phyloP scores from a whole-genome alignment of 2,888 invertebrate species.

The Bombylius discolor region DNA sequence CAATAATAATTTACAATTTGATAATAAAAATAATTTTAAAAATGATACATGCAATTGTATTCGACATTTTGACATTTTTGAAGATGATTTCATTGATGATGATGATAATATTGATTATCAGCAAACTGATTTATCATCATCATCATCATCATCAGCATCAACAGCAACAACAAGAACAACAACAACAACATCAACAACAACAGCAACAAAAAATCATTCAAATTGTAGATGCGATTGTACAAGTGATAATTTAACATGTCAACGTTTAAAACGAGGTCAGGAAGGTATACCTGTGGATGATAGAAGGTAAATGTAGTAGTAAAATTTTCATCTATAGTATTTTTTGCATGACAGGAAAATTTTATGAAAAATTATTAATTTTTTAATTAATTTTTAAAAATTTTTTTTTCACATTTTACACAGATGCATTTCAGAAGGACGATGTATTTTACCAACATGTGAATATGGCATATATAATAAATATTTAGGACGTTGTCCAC shows the following conservation, averaged over 20 bases:
- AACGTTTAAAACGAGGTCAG: constrained; percentile 48
- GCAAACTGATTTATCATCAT: neutral
- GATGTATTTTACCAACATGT: constrained; percentile 28
- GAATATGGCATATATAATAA: constrained; percentile 26
- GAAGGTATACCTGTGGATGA: constrained; percentile 50
- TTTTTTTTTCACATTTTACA: neutral
- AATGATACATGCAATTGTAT: constrained; percentile 21
- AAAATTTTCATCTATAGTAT: neutral
- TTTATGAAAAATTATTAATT: neutral
- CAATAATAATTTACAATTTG: neutral
- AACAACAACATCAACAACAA: neutral
- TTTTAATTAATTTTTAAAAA: neutral
- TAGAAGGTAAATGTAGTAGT: constrained; percentile 39
- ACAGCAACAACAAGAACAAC: neutral
- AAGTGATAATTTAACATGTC: constrained; percentile 45
- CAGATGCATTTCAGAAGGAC: constrained; percentile 28
- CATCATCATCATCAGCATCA: neutral
- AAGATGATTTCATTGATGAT: constrained; percentile 17
- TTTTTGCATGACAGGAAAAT: neutral
- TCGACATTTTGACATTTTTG: constrained; percentile 34
- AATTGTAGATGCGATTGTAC: constrained; percentile 52
- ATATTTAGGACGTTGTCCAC: constrained; percentile 30
- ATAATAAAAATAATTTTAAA: neutral
- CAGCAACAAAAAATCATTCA: neutral
- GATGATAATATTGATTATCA: neutral